Conservation (phyloP, 2,113 vertebrate species). For the Myotis yumanensis region DNA sequence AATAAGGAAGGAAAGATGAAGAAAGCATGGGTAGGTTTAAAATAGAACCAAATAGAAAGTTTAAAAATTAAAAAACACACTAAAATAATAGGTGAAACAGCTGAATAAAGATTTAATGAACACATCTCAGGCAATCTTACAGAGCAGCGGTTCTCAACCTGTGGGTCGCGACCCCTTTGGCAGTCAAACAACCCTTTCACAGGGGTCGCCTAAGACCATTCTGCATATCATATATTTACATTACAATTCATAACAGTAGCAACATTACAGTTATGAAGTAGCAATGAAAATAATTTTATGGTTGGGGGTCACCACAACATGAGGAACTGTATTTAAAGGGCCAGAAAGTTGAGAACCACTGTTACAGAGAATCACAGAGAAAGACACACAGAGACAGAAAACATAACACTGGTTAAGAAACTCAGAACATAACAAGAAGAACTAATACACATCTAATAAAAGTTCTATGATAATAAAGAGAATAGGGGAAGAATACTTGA, state of each 20-base stretch:
- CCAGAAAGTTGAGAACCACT: too few species aligned
- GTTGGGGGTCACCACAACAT: too few species aligned
- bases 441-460: not conserved
- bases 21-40: not conserved
- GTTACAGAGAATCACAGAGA: not conserved
- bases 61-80: not conserved
- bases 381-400: not conserved
- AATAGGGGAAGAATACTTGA: not conserved
- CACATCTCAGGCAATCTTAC: not conserved
- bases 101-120: slow-evolving; percentile 11
- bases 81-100: not conserved
- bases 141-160: too few species aligned
- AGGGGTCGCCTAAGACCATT: too few species aligned
- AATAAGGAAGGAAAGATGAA: not conserved
- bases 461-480: not conserved
- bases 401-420: not conserved
- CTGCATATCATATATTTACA: too few species aligned
- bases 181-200: too few species aligned
- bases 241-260: too few species aligned
- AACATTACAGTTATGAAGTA: too few species aligned
- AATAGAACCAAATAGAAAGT: not conserved
- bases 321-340: too few species aligned
- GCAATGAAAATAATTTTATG: too few species aligned
- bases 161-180: too few species aligned
- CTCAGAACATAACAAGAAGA: not conserved